Evolutionary conservation across 2,888 invertebrate species (phyloP), one percentile per base, ranked within the genome.

Genomic region (Apeira syringaria): DNA sequence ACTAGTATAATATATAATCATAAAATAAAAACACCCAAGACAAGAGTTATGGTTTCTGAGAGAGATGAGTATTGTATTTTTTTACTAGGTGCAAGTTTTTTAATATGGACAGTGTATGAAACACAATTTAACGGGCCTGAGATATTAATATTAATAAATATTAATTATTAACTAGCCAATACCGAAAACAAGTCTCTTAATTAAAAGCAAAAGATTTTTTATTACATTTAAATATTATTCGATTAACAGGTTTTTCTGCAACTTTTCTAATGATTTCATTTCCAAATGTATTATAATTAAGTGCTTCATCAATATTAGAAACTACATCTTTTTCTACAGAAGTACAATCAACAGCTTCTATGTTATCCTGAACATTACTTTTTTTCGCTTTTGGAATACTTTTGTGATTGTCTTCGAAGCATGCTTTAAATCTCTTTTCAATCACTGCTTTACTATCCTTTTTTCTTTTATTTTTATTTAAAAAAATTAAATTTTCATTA

Each of bases 281-380:
- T 1, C 86, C 85, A 63, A 86, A 84, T 7, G 70, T 79, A 42
- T 79, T 67, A 33, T 80, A 84, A 58, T 83, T 88, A 1, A 88
- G 57, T 9, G 56, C 57, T 39, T 83, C 80, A 58, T 86, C 75
- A 1, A 88, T 76, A 53, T 87, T 86, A 2, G 81, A 77, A 1
- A 87, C 8, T 0, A 72, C 63, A n/a, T 74, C 74, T 1, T 37
- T 58, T 1, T 81, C 64, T 0, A 62, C 46, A 4, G 77, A 77
- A 1, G 81, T 86, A 38, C 74, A 83, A 55, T 87, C 83, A 6
- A 86, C 49, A 1, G 83, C 47, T 36, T 83, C 80, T 56, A 74
- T 39, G 36, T 37, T 26, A 6, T 22, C 37, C 24, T 2, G 7
- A 7, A 24, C 1, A 8, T 5, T 24, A 5, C n/a, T 8, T 8